Evolutionary conservation across 2,797 vertebrate species (phyloP), one percentile per base, ranked within the genome.

Genomic region (Dallia pectoralis): DNA sequence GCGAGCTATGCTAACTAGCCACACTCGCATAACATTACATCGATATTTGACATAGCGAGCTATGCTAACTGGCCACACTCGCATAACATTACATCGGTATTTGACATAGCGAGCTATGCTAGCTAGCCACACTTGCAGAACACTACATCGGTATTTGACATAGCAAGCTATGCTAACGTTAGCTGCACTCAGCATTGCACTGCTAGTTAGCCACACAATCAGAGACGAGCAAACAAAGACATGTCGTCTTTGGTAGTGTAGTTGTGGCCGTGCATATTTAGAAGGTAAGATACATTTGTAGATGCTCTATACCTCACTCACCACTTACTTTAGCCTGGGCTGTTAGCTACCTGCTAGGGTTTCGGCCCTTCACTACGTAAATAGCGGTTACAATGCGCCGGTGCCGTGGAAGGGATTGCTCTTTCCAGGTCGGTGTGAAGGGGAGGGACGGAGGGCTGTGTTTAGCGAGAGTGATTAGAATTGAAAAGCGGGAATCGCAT

Each of bases 61-160:
- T n/a, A n/a, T n/a, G 86, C 83, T 77, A 77, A 85, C 77, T 79
- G 66, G 65, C 76, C 79, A 59, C 69, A 40, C 47, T 53, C 67
- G 48, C 67, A 90, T 91, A 44, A 44, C 40, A 12, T 44, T 44
- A 91, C 88, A 91, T 91, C 89, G 89, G 90, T 89, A 91, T 92
- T 87, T 90, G 87, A 78, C 33, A 70, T 33, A 70, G 25, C 82
- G 82, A 87, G 89, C 90, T 90, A 87, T 83, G 89, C 90, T 91
- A 89, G 87, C 89, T 88, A 87, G 84, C 74, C 87, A 85, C 86
- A 53, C 47, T 53, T 48, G 48, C 67, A 90, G 90, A 44, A 44
- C 40, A 12, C 14, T 44, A 91, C 88, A 91, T 91, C 89, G 89
- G 90, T 89, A 91, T 92, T 87, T 90, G 87, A 78, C 33, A 70